Base-by-base conservation (phyloP, 1,140 invertebrate species). In the Sesamia nonagrioides region DNA sequence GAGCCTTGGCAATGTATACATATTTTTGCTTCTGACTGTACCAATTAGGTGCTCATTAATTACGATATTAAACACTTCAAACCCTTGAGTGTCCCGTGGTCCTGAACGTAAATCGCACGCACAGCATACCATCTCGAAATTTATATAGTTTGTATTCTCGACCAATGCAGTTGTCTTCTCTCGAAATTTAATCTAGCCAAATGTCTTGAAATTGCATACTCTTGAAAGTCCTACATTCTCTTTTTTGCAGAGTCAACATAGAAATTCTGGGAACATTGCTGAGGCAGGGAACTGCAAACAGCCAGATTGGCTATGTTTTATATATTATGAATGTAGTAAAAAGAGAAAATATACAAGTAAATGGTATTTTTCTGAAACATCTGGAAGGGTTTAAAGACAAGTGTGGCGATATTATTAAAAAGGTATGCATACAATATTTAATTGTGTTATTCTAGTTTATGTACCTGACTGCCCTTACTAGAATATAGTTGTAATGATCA, bases 181-280 rank as follows among this genome's bases (percentile, higher is more conserved):
- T 1, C 1, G 27, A 27, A 3, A 27, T 27, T 27, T 1, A 27
- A 27, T 27, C 27, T 3, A 27, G 1, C 1, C 3, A 27, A 27
- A 27, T 27, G 27, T 27, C 27, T 27, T 27, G 27, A 27, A 3
- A 27, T 27, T 27, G 27, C 27, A 27, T 27, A 1, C 27, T 27
- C 3, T 27, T n/a, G n/a, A n/a, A 27, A 27, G 27, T 27, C 21
- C 37, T 40, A 0, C 35, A n/a, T n/a, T 77, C 78, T 52, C 81
- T 78, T 69, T 81, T 95, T 95, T 88, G 27, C 85, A 96, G 96
- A 77, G 94, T 97, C 56, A 98, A 98, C 92, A 92, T 95, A 74
- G 95, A 97, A 91, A 97, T 98, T 54, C 88, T 98, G 35, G 97
- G 97, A 18, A 95, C 96, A n/a, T 95, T 98, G 88, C 79, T 98